Evolutionary conservation across 2,797 vertebrate species (phyloP), one percentile per base, ranked within the genome.

Genomic region (Glyptemys insculpta): DNA sequence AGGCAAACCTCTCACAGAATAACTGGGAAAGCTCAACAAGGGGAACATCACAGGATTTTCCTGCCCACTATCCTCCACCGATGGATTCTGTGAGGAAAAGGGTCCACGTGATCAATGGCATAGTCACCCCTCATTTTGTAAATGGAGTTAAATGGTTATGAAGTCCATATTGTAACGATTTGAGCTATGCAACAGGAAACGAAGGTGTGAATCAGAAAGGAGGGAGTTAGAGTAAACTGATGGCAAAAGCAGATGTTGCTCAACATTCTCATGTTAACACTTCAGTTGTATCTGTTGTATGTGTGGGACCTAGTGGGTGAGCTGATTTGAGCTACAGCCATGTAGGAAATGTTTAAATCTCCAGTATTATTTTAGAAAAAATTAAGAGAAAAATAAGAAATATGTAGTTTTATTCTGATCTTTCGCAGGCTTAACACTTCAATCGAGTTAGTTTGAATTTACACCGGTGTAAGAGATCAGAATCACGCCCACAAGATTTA

Each of bases 401-500:
- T 83, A 83, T 2, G 6, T 37, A 37, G 79, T 4, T 92, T 54
- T 57, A 56, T 80, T 97, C 92, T 85, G 31, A 80, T 86, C 81
- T 94, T 47, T 53, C 0, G 1, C 25, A 84, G 50, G 44, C 91
- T 92, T 90, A 86, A 74, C 82, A 86, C 44, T 92, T 94, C 59
- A 80, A 80, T 19, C 81, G 57, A 74, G 85, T 91, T 92, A 82
- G 12, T 54, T 91, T 25, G 47, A 86, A 37, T 31, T 93, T 94
- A 85, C 82, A 85, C 25, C 74, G 52, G 84, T 83, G 82, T 44
- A 88, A 90, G 88, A 83, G 50, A 18, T 31, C 84, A 37, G 49
- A 94, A 79, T 96, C 57, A 86, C 49, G 56, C 34, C 57, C 50
- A 3, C 90, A 74, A 93, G 49, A 89, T 90, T 88, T 93, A 87